A percentile compares a stretch with the other conserved stretches of the same genome.
Conservation (phyloP, 2,113 vertebrate species). For the Formicarius rufipectus region DNA sequence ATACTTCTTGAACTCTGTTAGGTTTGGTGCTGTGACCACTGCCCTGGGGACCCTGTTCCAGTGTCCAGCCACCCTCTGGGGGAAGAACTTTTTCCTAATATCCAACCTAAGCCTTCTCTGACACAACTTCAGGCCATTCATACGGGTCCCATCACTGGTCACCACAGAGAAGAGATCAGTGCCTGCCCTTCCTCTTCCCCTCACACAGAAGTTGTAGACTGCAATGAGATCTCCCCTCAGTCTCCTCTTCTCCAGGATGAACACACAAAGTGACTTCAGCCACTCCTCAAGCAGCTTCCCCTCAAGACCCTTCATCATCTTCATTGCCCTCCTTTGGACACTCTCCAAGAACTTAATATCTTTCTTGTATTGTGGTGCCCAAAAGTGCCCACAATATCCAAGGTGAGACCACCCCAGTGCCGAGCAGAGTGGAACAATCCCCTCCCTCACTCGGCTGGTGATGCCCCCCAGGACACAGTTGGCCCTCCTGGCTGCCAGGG, state of each 20-base stretch:
- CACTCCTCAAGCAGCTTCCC: background rate
- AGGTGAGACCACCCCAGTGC: background rate
- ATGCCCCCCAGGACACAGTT: background rate
- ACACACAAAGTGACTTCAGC: background rate
- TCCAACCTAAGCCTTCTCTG: background rate
- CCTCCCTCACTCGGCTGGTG: fast-evolving
- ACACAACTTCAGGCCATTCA: background rate
- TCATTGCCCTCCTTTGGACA: background rate
- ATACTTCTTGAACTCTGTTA: background rate
- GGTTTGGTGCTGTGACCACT: background rate
- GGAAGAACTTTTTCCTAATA: background rate
- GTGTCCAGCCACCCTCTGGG: background rate
- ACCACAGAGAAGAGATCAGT: background rate
- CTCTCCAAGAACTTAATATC: background rate
- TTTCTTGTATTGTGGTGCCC: background rate
- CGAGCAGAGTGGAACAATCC: background rate
- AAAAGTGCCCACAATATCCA: background rate
- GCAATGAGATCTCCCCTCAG: background rate
- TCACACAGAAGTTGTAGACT: background rate
- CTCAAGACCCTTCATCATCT: background rate
- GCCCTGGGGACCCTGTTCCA: background rate
- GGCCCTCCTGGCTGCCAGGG: background rate
- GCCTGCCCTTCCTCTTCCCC: background rate
- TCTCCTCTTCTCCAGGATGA: background rate
- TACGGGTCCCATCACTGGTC: background rate